Evolutionary conservation across 2,888 invertebrate genomes (phyloP).

Genomic region (Strigamia transsilvanica): DNA sequence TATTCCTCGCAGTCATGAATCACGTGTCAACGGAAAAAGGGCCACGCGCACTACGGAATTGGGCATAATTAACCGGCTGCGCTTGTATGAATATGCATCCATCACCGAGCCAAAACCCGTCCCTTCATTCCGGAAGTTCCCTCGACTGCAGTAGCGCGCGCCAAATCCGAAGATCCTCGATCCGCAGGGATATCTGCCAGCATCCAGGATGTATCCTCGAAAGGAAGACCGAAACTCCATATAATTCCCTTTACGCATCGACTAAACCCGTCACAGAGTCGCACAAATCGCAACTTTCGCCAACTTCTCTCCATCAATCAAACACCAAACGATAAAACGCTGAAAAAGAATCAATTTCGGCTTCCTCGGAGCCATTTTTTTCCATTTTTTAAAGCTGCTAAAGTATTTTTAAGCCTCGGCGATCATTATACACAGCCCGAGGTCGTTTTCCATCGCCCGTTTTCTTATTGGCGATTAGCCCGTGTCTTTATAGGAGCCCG

Average conservation of each 20-base stretch:
- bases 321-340: neutral
- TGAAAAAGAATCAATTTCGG: neutral
- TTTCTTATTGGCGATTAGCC: conserved; percentile 35
- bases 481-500: conserved; percentile 14
- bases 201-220: neutral
- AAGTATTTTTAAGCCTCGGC: conserved; percentile 2
- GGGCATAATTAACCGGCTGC: conserved; percentile 31
- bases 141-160: conserved; percentile 29
- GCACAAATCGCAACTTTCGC: neutral
- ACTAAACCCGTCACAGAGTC: no score
- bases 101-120: neutral
- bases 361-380: neutral
- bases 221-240: neutral
- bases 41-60: conserved; percentile 11
- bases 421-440: neutral
- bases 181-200: conserved; percentile 7
- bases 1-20: conserved; percentile 20
- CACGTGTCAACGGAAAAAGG: neutral
- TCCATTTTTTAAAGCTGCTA: neutral
- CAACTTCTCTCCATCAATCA: neutral
- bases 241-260: neutral
- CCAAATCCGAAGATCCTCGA: conserved; percentile 32
- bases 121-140: conserved; percentile 6
- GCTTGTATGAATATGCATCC: conserved; percentile 39
- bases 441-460: conserved; percentile 31